These are phyloP conservation scores for Desmodus rotundus DNA, from an alignment of 2,113 vertebrate genomes.

Conservation along the genomic window DNA sequence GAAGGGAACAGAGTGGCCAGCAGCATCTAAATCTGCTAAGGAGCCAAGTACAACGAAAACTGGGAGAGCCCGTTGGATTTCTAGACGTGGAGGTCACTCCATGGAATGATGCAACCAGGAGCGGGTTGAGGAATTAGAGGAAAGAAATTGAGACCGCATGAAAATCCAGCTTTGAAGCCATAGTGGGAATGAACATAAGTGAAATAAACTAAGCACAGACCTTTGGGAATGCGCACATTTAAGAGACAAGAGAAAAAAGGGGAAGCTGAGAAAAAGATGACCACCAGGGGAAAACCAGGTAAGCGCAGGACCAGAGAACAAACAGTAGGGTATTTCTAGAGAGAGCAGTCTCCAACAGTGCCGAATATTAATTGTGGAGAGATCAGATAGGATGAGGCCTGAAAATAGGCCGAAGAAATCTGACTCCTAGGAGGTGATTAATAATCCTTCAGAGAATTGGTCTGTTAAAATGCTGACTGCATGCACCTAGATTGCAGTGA, in stretches of 20 bases:
- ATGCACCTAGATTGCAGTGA: not conserved
- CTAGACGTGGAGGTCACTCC: not conserved
- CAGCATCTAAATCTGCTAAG: not conserved
- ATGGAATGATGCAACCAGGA: not conserved
- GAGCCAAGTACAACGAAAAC: not conserved
- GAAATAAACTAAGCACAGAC: not conserved
- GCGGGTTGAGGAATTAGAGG: not conserved
- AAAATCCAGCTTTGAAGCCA: not conserved
- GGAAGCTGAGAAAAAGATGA: not conserved
- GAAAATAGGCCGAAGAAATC: not conserved
- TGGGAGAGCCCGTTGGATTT: not conserved
- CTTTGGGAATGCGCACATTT: not conserved
- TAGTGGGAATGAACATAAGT: not conserved
- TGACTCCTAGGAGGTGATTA: not conserved
- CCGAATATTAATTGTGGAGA: not conserved
- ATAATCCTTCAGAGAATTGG: not conserved
- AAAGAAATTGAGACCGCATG: not conserved
- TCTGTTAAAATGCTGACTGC: not conserved
- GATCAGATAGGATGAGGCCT: not conserved
- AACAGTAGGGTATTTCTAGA: slow-evolving; percentile 33
- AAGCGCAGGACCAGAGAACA: not conserved
- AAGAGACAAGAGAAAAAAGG: not conserved
- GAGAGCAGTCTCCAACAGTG: not conserved
- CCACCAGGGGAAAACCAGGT: not conserved
- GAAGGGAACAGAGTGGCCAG: not conserved